Evolutionary conservation across 2,797 vertebrate species (phyloP).

Genomic region (Semaprochilodus insignis): DNA sequence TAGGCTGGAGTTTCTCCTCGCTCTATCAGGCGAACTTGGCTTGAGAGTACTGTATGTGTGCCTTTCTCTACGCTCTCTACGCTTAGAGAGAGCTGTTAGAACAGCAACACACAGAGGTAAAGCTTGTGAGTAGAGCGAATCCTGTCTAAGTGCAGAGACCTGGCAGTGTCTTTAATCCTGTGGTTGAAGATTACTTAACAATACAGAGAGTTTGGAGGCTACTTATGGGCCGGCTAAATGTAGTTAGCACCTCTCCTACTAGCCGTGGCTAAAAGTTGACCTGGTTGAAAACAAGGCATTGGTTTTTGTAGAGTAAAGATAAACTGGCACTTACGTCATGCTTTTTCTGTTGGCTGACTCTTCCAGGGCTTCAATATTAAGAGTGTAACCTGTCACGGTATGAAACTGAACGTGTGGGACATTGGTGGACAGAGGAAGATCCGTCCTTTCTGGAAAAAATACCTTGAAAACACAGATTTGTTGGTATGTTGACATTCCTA

Average conservation of each 20-base stretch:
- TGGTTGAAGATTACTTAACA: constrained; percentile 53
- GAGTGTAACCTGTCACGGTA: constrained; percentile 85
- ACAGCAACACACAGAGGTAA: constrained; percentile 1
- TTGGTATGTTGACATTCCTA: constrained; percentile 76
- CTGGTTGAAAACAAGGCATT: background rate
- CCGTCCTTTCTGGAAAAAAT: constrained; percentile 90
- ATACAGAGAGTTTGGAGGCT: constrained; percentile 42
- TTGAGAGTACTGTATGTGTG: background rate
- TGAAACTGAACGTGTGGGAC: constrained; percentile 92
- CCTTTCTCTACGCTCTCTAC: background rate
- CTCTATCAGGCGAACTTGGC: background rate
- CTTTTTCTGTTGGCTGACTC: constrained; percentile 1
- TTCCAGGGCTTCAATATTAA: constrained; percentile 91
- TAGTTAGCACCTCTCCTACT: constrained; percentile 13
- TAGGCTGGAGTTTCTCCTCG: background rate
- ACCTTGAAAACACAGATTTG: constrained; percentile 89
- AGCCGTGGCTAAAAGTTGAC: background rate
- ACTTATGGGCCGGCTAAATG: constrained; percentile 34
- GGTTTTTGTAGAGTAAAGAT: background rate
- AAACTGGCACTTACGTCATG: background rate
- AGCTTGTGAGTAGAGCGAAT: constrained; percentile 25
- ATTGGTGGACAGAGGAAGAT: constrained; percentile 91
- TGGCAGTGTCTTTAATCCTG: constrained; percentile 54
- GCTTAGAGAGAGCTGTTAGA: background rate
- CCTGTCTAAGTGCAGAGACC: constrained; percentile 29